Base-by-base conservation (phyloP, 2,888 invertebrate species). In the Octodonta nipae region DNA sequence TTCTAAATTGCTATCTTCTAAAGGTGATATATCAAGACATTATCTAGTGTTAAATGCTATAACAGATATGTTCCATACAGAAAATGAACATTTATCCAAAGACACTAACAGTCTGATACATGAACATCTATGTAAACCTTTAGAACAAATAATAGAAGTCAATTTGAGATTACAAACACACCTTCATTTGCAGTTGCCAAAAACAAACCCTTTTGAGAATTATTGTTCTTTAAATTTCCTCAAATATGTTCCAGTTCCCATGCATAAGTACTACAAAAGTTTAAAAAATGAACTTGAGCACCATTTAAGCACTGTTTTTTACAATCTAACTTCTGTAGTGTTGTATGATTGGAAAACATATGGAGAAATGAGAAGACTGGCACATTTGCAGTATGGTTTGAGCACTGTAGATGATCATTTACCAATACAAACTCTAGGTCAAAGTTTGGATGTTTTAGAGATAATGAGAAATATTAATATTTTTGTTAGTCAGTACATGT, bases 271-370 rank as follows among this genome's bases (percentile, higher is more conserved):
- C 24, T 59, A 55, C 35, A 51, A 55, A 28, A 51, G 54, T 36
- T 47, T 58, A 15, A 59, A 55, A 42, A 53, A 53, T 35, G 55
- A 60, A 34, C 77, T 91, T 5, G 93, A 93, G 58, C 78, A 86
- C 54, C 93, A 95, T 62, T 70, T 98, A 43, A 89, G 92, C 50
- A 79, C 76, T 43, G 91, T 86, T 56, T 96, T 95, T 64, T 98
- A 98, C 63, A 95, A 96, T 66, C 68, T 96, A 49, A 95, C 95
- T 1, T 91, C 95, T 2, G 91, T 98, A 15, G 92, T 95, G 5
- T 66, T 95, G 27, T 92, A 96, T 46, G 93, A 98, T 61, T 96
- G 95, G 91, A 85, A 83, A 60, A 92, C 91, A 0, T 98, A 98
- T 56, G 83, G 88, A 11, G 88, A 91, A 64, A 98, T 98, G 96